Evolutionary conservation across 2,113 vertebrate species (phyloP), one percentile per base, ranked within the genome.

Genomic region (Phalacrocorax pelagicus): DNA sequence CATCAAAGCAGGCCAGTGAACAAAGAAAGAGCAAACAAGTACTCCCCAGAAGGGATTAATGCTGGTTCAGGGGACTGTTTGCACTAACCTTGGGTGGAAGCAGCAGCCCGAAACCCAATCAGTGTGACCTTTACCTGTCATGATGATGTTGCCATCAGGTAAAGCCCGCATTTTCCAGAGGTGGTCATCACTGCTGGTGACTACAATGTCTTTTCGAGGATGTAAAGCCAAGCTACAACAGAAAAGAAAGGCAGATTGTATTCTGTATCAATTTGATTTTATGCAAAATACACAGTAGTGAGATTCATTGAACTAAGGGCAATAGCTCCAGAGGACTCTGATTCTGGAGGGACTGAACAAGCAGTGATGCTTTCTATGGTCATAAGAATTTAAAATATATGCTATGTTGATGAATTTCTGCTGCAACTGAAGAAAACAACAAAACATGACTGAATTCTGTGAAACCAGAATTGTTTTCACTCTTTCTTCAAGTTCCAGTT

Each of bases 81-180:
- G 73, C 54, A 97, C 98, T 98, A 63, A 99, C 98, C 98, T 98
- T 81, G 98, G 98, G 70, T 98, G 97, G 94, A 99, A 98, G 96
- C 98, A 98, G 97, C 98, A 98, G 71, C 97, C 97, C 1, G 98
- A 98, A 73, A 99, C 91, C 98, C 98, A 99, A n/a, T 98, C 98
- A 0, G 96, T 97, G 96, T 99, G 99, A 10, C 98, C 98, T 47
- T 98, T 94, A 26, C 97, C 98, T 0, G 97, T 98, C 95, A 98
- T 75, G 13, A 98, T 97, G 70, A 98, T 95, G 17, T 97, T 97
- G 38, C 98, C 98, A 24, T 93, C 94, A 6, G 98, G 98, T 47
- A 99, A 90, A 38, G 84, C 92, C 97, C 98, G 98, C 34, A 96
- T 95, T 81, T 98, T 99, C 98, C 99, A 99, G 26, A 98, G 94